Conservation (phyloP, 2,888 invertebrate genomes). For the Beris chalybata region DNA sequence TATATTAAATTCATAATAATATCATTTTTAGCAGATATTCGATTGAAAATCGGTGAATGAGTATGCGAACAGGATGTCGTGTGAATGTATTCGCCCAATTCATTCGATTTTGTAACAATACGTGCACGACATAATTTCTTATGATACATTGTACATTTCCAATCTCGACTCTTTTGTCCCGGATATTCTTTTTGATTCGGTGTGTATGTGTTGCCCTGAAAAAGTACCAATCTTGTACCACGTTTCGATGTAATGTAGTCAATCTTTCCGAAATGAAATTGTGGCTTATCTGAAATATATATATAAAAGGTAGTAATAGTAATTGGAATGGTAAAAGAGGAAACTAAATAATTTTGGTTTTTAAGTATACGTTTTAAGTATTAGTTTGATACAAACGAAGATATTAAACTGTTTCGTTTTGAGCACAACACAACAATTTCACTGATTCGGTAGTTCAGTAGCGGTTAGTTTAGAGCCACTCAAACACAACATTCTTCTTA, state of each 20-base stretch:
- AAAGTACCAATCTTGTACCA: slow-evolving; percentile 43
- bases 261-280: slow-evolving; percentile 32
- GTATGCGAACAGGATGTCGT: slow-evolving; percentile 48
- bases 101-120: slow-evolving; percentile 47
- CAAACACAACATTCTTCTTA: no score
- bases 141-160: slow-evolving; percentile 56
- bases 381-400: no score
- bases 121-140: slow-evolving; percentile 52
- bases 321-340: no score
- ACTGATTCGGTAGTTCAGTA: no score
- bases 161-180: slow-evolving; percentile 51
- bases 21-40: no score
- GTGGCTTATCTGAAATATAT: neutral
- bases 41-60: slow-evolving; percentile 47
- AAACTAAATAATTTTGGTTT: no score
- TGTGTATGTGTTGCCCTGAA: slow-evolving; percentile 52
- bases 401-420: no score
- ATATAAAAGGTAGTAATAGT: no score
- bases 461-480: no score
- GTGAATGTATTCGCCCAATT: slow-evolving; percentile 45
- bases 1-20: no score
- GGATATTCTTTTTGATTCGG: slow-evolving; percentile 51
- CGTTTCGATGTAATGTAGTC: slow-evolving; percentile 38
- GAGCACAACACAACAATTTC: no score
- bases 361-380: no score